Evolutionary conservation across 2,797 vertebrate genomes (phyloP), one percentile per base, ranked within the genome.

Genomic region (Neosilurus mollespiculum): DNA sequence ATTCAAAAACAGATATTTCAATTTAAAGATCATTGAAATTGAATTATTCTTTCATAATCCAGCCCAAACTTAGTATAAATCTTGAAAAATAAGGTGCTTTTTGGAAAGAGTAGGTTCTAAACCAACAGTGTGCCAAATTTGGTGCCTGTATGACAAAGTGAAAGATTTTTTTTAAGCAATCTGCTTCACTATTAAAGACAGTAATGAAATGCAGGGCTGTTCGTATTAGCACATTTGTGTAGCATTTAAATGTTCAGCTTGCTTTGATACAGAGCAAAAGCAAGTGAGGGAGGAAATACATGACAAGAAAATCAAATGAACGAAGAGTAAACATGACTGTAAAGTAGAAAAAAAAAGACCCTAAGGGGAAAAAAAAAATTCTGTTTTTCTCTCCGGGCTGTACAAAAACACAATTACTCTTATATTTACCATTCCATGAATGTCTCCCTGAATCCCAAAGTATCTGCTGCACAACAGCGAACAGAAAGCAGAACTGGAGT

Each of bases 251-350:
- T 54, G 30, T 83, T 83, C 24, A 70, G 4, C 11, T 77, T 8
- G 26, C 71, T 67, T 65, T 64, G 14, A 51, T 67, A 34, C 24
- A 26, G 61, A 30, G 56, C 43, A 26, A 37, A 75, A 11, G 16
- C 30, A 16, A 22, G 54, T 53, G 51, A 24, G 62, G 24, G 62
- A 78, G 76, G 49, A 20, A 6, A 53, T 65, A 59, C 51, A 34
- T 51, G 43, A 58, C 30, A 81, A 22, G 54, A 69, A 67, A 53
- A 66, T 71, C 16, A 22, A 80, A 83, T 30, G 58, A 84, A 30
- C 78, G 83, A 86, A 84, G 72, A 77, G 78, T 80, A 85, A 78
- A 61, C 82, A 78, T 37, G 51, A 73, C 30, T 37, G 26, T 56
- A 69, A 37, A 34, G 24, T 51, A 62, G 64, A 77, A 77, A 78